phyloP scores from a whole-genome alignment of 1,140 invertebrate species.

The Calephelis virginiensis region DNA sequence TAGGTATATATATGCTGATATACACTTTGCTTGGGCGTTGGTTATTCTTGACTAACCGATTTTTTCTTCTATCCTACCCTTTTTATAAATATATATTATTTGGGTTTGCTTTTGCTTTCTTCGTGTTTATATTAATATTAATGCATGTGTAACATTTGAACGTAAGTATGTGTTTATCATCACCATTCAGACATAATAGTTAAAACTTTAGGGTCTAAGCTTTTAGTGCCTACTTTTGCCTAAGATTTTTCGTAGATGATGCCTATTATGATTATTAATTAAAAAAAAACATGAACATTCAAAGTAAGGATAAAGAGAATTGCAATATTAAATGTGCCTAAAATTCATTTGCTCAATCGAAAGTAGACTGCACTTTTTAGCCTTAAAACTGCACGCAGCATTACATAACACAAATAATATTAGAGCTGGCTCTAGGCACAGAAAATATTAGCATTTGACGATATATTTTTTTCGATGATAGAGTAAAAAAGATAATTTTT shows the following conservation, averaged over 20 bases:
- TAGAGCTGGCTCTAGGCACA: slow-evolving; percentile 6
- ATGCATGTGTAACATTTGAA: slow-evolving; percentile 30
- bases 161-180: slow-evolving; percentile 24
- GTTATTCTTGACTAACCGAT: slow-evolving; percentile 14
- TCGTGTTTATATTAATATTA: slow-evolving; percentile 23
- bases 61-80: slow-evolving; percentile 25
- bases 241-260: not conserved
- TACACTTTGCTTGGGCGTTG: slow-evolving; percentile 12
- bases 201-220: not conserved
- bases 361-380: slow-evolving; percentile 2
- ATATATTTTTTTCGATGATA: too few relatives aligned
- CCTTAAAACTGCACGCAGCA: slow-evolving; percentile 4
- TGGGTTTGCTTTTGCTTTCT: slow-evolving; percentile 32
- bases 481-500: too few relatives aligned
- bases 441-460: too few relatives aligned
- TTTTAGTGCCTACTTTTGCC: not conserved
- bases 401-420: slow-evolving; percentile 3
- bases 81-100: slow-evolving; percentile 26
- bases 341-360: not conserved
- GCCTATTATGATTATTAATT: not conserved
- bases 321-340: not conserved
- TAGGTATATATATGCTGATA: slow-evolving; percentile 26
- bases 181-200: not conserved
- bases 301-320: not conserved
- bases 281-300: not conserved